Percentiles rank a stretch among this genome's conserved stretches.
Evolutionary conservation across 1,140 invertebrate species (phyloP).

Genomic region (Chelonus insularis): DNA sequence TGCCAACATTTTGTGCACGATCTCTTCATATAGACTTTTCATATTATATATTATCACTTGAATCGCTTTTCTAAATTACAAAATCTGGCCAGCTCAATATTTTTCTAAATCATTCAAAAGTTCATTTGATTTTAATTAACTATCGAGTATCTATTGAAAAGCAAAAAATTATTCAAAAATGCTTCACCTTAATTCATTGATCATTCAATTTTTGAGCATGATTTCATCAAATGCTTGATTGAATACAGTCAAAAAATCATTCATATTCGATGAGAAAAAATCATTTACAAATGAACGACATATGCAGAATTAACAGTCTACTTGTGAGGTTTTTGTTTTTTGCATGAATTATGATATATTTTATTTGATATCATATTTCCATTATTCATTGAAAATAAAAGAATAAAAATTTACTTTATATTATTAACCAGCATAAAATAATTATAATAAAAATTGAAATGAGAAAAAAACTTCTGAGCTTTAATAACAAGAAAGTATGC

Average conservation of each 20-base stretch:
- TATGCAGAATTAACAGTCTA: slow-evolving; percentile 51
- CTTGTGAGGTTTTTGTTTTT: slow-evolving; percentile 56
- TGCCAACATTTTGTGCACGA: slow-evolving; percentile 16
- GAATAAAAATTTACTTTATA: too few species aligned
- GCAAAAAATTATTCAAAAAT: neutral
- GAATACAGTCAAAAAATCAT: neutral
- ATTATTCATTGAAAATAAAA: too few species aligned
- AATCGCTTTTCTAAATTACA: too few species aligned
- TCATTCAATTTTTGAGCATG: slow-evolving; percentile 1
- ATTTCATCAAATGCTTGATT: slow-evolving; percentile 10
- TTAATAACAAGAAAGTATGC: too few species aligned
- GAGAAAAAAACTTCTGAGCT: too few species aligned
- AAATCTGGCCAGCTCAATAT: too few species aligned
- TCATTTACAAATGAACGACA: slow-evolving; percentile 33
- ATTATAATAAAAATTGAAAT: too few species aligned
- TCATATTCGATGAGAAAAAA: neutral
- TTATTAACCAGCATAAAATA: too few species aligned
- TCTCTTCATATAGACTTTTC: slow-evolving; percentile 12
- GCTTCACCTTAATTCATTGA: neutral
- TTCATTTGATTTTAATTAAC: too few species aligned
- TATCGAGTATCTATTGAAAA: too few species aligned
- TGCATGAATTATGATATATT: slow-evolving; percentile 39
- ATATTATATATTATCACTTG: too few species aligned
- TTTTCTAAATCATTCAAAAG: too few species aligned
- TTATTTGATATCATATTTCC: neutral